Base-by-base conservation (phyloP, 2,797 vertebrate species). In the Rhynchonycteris naso region DNA sequence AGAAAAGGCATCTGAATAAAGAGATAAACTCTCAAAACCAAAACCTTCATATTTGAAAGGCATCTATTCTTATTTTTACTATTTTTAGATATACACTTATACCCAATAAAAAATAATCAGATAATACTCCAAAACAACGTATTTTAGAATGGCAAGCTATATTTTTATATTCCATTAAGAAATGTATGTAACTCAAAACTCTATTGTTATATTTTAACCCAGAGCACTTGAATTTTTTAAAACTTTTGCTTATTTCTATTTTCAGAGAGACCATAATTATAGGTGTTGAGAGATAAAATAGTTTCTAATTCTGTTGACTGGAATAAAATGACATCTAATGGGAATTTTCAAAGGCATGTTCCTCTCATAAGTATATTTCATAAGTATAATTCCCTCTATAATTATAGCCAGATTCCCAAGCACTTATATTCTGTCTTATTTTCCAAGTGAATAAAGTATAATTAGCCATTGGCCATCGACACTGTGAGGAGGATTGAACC, bases 301-400 rank as follows among this genome's bases (percentile, higher is more conserved):
- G 28, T 30, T 93, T 33, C 82, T 85, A 88, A 80, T 69, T 86
- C 50, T 85, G 35, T 38, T 75, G 33, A 95, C 63, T 58, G 85
- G 69, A 66, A 14, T 87, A 87, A 90, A 22, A 74, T 59, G 33
- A 69, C 50, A 89, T 80, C 56, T 59, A 87, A 33, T 3, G 19
- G 56, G 22, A 92, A 85, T 63, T 82, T 5, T 78, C 76, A 81
- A 89, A 78, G 54, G 10, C 47, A n/a, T 81, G 9, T 61, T 87
- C 38, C 43, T 69, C 94, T 85, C 28, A 28, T 94, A 78, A 75
- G 7, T 76, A 56, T 47, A n/a, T 38, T 63, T 76, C 14, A 5
- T 38, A 58, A 35, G 50, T 68, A 74, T 87, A 87, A 90, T 95
- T 93, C 43, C 93, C 74, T 33, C 90, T 90, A 30, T 86, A 92